phyloP scores from a whole-genome alignment of 2,113 vertebrate genomes.

The Anser brachyrhynchus region DNA sequence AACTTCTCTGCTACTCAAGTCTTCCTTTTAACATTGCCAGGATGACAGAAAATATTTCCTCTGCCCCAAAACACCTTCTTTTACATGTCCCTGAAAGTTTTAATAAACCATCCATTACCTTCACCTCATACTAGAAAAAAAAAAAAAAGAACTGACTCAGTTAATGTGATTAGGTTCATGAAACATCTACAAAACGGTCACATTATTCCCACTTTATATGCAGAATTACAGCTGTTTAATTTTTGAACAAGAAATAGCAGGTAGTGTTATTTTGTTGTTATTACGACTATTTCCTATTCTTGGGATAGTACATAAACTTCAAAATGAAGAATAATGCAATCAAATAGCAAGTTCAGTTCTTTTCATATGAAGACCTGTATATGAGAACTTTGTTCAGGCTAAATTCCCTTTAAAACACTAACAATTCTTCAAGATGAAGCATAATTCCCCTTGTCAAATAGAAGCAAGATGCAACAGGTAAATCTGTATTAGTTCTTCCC shows the following conservation, averaged over 20 bases:
- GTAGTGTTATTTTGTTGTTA: conserved; percentile 2
- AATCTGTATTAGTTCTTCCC: not conserved
- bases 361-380: not conserved
- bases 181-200: conserved; percentile 36
- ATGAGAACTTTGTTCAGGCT: not conserved
- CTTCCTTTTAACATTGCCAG: conserved; percentile 21
- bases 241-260: conserved; percentile 7
- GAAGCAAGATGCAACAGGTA: not conserved
- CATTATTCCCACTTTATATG: conserved; percentile 14
- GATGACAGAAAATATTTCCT: conserved; percentile 25
- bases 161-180: conserved; percentile 20
- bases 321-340: not conserved
- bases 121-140: not conserved
- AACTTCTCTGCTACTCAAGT: not conserved
- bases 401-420: not conserved
- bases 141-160: conserved; percentile 9
- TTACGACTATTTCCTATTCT: conserved; percentile 12
- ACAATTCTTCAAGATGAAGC: not conserved
- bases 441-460: not conserved
- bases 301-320: not conserved
- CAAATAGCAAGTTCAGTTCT: not conserved
- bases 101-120: not conserved
- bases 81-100: conserved; percentile 25
- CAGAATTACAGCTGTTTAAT: conserved; percentile 38
- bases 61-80: conserved; percentile 5